Conservation (phyloP, 2,113 vertebrate genomes). For the Mormyrus lacerda region DNA sequence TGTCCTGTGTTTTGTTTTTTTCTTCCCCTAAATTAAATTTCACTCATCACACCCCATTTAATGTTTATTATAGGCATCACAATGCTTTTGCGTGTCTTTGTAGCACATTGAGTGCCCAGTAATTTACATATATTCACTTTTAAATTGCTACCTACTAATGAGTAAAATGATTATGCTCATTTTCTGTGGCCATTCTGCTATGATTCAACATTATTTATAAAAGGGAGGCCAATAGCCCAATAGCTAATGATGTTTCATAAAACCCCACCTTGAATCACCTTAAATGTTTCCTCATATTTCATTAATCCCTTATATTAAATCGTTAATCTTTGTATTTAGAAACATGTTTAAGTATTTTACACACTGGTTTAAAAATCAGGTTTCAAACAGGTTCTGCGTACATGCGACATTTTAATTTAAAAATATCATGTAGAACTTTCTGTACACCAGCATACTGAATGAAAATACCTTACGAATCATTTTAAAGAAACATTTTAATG, state of each 20-base stretch:
- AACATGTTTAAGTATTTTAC: not conserved
- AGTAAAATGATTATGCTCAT: not conserved
- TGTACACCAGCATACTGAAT: not conserved
- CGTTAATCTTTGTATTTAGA: not conserved
- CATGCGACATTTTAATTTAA: not conserved
- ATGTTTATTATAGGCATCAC: not conserved
- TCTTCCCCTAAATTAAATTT: not conserved
- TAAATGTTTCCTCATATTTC: not conserved
- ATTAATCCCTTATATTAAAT: constrained; percentile 1
- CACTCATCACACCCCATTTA: not conserved
- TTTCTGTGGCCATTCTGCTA: not conserved
- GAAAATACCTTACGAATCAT: not conserved
- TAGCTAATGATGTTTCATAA: not conserved
- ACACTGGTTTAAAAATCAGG: not conserved
- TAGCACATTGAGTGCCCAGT: not conserved
- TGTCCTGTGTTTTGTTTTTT: not conserved
- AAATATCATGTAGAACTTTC: not conserved
- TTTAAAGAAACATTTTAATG: not conserved
- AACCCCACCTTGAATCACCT: not conserved
- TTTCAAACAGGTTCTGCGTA: not conserved
- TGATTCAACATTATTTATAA: not conserved
- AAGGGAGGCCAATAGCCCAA: not conserved
- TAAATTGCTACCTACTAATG: not conserved
- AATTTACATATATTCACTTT: not conserved
- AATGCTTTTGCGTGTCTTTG: not conserved